Base-by-base conservation (phyloP, 2,113 vertebrate species). In the Tor tambroides region DNA sequence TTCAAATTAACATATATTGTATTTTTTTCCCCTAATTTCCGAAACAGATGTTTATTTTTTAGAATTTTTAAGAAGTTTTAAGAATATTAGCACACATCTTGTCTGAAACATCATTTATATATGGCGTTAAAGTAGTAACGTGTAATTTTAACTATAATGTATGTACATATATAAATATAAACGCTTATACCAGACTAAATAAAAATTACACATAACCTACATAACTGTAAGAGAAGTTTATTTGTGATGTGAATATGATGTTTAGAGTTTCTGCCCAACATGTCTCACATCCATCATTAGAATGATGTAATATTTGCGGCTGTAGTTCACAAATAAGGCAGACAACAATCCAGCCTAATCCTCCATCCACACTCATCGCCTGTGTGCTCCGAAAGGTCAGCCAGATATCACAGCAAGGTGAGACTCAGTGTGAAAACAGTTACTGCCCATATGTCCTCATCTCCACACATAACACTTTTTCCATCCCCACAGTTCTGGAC, bases 311-410 rank as follows among this genome's bases (percentile, higher is more conserved):
- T 21, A 17, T 17, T 46, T 49, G 10, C 26, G 0, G 19, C 38
- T 49, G 14, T 49, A 49, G 17, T 30, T 69, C 15, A 83, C n/a
- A 51, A 84, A 72, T 72, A 56, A 51, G 21, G 21, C 32, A 56
- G 41, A 84, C 12, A 71, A 56, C 11, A 38, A 72, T 17, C 26
- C 49, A 72, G 6, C 14, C 17, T 72, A 30, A 61, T 76, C 56
- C 59, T 11, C 19, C 75, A n/a, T 59, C 67, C 59, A 82, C 30
- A 56, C 19, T 17, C 35, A 46, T 35, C 35, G 46, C 67, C 82
- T 56, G 65, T 76, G 75, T 75, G 67, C 71, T 59, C 46, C 2
- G 85, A 85, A 89, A 85, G 77, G 82, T 87, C 88, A 87, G 86
- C 67, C 83, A 83, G 83, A 83, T 87, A 84, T 49, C 86, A 76